phyloP scores from a whole-genome alignment of 2,888 invertebrate species.

The Protodeltote pygarga region DNA sequence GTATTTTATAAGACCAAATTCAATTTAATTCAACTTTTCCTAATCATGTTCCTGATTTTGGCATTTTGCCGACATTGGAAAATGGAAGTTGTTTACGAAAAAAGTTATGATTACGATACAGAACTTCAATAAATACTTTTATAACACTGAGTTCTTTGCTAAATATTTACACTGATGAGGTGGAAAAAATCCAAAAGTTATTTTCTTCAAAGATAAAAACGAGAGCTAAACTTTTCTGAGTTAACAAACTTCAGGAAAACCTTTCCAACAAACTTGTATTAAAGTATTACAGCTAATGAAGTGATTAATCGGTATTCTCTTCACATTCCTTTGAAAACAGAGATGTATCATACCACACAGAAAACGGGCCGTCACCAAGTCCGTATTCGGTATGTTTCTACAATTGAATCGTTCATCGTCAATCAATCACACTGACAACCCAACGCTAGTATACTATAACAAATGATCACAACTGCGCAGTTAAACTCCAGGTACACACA shows the following conservation, averaged over 20 bases:
- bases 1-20: conserved; percentile 13
- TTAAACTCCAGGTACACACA: conserved; percentile 15
- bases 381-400: conserved; percentile 25
- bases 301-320: conserved; percentile 13
- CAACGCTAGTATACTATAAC: conserved; percentile 6
- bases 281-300: background rate
- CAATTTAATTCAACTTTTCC: conserved; percentile 29
- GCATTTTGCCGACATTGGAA: conserved; percentile 4
- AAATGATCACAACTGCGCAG: conserved; percentile 40
- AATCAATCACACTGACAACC: conserved; percentile 40
- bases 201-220: background rate
- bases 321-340: too few species aligned
- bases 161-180: conserved; percentile 5
- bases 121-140: conserved; percentile 27
- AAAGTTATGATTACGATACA: conserved; percentile 5
- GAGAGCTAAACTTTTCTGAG: too few species aligned
- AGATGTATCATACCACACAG: too few species aligned
- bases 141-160: background rate
- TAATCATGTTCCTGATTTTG: conserved; percentile 1
- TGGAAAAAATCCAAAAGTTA: conserved; percentile 9
- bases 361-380: conserved; percentile 7
- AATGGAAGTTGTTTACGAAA: background rate
- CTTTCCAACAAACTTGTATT: too few species aligned
- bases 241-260: too few species aligned
- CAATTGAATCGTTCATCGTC: conserved; percentile 21